A percentile compares a stretch with the other conserved stretches of the same genome.
Evolutionary conservation across 2,888 invertebrate species (phyloP).

Genomic region (Rhamnusium bicolor): DNA sequence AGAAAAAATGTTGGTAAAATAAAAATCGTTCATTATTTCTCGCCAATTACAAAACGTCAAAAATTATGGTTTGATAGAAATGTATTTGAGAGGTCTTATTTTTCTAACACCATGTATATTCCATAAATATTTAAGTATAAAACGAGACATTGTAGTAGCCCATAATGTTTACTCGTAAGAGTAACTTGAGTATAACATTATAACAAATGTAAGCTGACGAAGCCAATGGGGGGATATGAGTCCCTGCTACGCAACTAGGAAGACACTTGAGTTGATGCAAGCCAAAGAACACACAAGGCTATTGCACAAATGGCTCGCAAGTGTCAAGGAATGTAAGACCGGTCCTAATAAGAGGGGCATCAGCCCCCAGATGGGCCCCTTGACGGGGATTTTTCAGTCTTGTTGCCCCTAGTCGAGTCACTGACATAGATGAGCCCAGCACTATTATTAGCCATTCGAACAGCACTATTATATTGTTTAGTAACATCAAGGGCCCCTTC

Average conservation of each 20-base stretch:
- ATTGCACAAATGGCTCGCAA: constrained; percentile 63
- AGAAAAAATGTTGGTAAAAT: not conserved
- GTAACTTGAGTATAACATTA: constrained; percentile 49
- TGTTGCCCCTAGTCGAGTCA: constrained; percentile 56
- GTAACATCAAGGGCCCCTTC: constrained; percentile 60
- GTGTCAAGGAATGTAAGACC: constrained; percentile 67
- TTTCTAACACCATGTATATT: constrained; percentile 13
- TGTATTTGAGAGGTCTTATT: not conserved
- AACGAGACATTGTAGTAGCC: constrained; percentile 55
- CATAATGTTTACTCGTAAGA: constrained; percentile 39
- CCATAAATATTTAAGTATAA: constrained; percentile 40
- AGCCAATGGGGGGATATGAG: constrained; percentile 47
- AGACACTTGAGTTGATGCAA: constrained; percentile 67
- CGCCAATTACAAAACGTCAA: not conserved
- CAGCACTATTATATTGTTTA: constrained; percentile 67
- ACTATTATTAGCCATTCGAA: constrained; percentile 65
- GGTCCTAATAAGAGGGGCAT: constrained; percentile 56
- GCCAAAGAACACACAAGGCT: constrained; percentile 49
- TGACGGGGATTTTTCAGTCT: constrained; percentile 46
- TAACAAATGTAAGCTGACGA: constrained; percentile 58
- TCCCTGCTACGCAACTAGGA: constrained; percentile 60
- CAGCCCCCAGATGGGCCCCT: constrained; percentile 60
- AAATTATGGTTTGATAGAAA: not conserved
- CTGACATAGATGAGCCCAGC: constrained; percentile 54
- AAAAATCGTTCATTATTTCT: not conserved